Conservation (phyloP, 2,113 vertebrate species). For the Hydropotes inermis region DNA sequence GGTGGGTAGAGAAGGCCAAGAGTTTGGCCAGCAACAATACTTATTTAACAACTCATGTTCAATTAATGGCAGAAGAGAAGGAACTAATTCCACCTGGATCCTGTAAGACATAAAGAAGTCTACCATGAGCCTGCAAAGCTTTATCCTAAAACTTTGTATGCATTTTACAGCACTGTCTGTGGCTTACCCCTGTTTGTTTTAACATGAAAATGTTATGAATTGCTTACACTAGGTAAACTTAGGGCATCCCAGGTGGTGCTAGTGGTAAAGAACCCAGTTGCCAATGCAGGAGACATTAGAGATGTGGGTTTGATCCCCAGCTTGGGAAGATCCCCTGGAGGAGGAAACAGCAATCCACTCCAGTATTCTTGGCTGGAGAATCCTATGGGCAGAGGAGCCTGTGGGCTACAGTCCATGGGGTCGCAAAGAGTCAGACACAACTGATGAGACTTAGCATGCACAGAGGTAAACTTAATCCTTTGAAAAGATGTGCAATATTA, state of each 20-base stretch:
- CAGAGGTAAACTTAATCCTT: not conserved
- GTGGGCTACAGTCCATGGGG: not conserved
- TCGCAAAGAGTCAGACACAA: not conserved
- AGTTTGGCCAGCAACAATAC: not conserved
- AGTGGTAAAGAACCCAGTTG: not conserved
- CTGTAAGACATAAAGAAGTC: not conserved
- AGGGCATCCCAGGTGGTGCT: not conserved
- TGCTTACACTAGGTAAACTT: not conserved
- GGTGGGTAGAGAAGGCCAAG: not conserved
- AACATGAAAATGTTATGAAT: not conserved
- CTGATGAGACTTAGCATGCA: not conserved
- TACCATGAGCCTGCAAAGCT: not conserved
- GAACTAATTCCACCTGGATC: not conserved
- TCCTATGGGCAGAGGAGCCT: not conserved
- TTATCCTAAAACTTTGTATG: not conserved
- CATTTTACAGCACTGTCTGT: not conserved
- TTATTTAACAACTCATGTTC: not conserved
- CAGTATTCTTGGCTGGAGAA: not conserved
- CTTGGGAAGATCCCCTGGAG: not conserved
- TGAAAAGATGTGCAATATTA: not conserved
- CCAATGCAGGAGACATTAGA: not conserved
- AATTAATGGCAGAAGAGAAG: not conserved
- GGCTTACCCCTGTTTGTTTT: not conserved
- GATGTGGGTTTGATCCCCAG: fast-evolving
- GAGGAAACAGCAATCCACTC: not conserved